Evolutionary conservation across 2,113 vertebrate species (phyloP).

Genomic region (Felis catus): DNA sequence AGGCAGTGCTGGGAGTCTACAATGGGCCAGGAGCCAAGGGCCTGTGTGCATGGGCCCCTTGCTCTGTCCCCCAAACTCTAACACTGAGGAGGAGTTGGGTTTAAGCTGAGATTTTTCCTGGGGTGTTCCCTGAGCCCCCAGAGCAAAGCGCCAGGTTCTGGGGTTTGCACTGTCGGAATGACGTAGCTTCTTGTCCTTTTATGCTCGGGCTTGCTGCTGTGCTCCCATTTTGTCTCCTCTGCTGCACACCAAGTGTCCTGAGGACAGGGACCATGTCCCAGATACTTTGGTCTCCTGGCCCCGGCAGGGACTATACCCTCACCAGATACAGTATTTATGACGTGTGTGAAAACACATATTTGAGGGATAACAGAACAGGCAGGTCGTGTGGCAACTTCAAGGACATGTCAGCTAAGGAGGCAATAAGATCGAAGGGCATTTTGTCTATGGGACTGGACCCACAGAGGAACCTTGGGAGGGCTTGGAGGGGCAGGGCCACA

Average conservation of each 20-base stretch:
- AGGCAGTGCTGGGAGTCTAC: not conserved
- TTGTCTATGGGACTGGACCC: not conserved
- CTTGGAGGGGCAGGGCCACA: not conserved
- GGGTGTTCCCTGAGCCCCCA: not conserved
- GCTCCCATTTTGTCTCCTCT: no score
- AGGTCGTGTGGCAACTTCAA: no score
- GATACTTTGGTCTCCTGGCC: not conserved
- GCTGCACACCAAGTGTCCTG: not conserved
- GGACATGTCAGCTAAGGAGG: not conserved
- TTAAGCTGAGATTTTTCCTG: not conserved
- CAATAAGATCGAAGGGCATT: not conserved
- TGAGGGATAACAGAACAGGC: not conserved
- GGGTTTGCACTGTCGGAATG: rapidly evolving
- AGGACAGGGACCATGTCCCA: not conserved
- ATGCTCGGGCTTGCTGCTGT: not conserved
- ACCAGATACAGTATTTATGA: not conserved
- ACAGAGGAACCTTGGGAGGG: not conserved
- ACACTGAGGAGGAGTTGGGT: not conserved
- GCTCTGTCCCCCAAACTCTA: not conserved
- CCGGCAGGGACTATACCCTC: not conserved
- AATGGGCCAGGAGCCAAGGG: no score
- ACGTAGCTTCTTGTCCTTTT: not conserved
- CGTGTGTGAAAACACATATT: not conserved
- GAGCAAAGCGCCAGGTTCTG: not conserved
- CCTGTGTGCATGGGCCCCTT: rapidly evolving